Evolutionary conservation across 2,113 vertebrate genomes (phyloP).

Genomic region (Dissostichus mawsoni): DNA sequence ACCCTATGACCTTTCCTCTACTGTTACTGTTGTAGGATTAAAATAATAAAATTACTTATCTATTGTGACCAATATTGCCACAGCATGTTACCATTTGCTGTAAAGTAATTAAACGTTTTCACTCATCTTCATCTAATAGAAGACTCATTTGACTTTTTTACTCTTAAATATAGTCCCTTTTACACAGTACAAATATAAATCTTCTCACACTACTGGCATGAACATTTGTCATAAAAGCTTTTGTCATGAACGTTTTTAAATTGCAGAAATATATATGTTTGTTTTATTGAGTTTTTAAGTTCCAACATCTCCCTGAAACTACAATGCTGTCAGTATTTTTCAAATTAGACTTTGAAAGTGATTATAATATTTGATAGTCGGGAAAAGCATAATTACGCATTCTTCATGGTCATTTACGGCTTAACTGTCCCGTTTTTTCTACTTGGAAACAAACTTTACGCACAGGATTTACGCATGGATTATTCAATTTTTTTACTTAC

Average conservation of each 20-base stretch:
- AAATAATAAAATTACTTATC: no score
- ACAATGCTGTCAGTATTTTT: no score
- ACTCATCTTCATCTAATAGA: no score
- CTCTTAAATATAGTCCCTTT: background rate
- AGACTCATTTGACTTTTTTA: no score
- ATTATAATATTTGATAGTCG: background rate
- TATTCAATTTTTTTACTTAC: slow-evolving; percentile 5
- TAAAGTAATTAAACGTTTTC: no score
- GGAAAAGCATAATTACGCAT: background rate
- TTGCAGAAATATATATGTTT: background rate
- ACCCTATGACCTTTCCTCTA: background rate
- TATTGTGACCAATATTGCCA: no score
- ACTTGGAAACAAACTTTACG: slow-evolving; percentile 19
- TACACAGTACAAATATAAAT: background rate
- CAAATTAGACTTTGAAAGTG: background rate
- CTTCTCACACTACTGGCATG: background rate
- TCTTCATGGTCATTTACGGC: background rate
- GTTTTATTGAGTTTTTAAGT: background rate
- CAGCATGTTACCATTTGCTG: no score
- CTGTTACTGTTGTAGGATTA: background rate
- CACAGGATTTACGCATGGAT: slow-evolving; percentile 41
- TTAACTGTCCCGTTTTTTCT: background rate
- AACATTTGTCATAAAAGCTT: no score
- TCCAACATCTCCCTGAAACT: background rate
- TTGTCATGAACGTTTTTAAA: background rate